Percentiles rank a stretch among this genome's conserved stretches.
phyloP scores from a whole-genome alignment of 2,888 invertebrate species.

The Drosophila anceps region DNA sequence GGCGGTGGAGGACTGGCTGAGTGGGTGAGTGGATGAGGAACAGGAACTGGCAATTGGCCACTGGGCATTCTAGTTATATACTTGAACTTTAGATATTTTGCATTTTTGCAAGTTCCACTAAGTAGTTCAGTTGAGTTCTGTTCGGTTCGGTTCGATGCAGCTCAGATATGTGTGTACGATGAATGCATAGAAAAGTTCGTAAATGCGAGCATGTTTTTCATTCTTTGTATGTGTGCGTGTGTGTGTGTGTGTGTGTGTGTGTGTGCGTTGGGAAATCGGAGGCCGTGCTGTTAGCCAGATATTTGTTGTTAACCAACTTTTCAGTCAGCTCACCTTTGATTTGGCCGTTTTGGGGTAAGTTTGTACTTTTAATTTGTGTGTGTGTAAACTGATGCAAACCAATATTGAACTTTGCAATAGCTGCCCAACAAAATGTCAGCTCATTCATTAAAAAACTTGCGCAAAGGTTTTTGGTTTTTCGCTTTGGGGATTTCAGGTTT shows the following conservation, averaged over 20 bases:
- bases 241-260: constrained; percentile 34
- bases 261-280: constrained; percentile 30
- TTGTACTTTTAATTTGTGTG: constrained; percentile 71
- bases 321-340: constrained; percentile 47
- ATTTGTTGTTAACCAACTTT: constrained; percentile 53
- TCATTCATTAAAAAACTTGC: constrained; percentile 73
- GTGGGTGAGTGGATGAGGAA: not conserved
- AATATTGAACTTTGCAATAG: constrained; percentile 73
- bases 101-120: constrained; percentile 32
- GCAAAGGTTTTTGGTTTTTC: constrained; percentile 50
- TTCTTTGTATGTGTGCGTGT: constrained; percentile 19
- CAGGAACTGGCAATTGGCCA: constrained; percentile 8
- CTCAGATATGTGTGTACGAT: constrained; percentile 5
- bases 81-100: constrained; percentile 56
- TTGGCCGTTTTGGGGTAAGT: constrained; percentile 17
- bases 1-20: not conserved
- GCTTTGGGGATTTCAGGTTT: constrained; percentile 14
- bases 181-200: constrained; percentile 7
- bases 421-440: constrained; percentile 70
- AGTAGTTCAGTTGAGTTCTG: constrained; percentile 28
- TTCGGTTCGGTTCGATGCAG: constrained; percentile 10
- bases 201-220: not conserved
- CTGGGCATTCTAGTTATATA: constrained; percentile 21
- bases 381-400: constrained; percentile 75
- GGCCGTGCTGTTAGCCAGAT: constrained; percentile 12